phyloP scores from a whole-genome alignment of 30 jellyfish, hydroid and myxozoan genomes.

The Cassiopea xamachana region DNA sequence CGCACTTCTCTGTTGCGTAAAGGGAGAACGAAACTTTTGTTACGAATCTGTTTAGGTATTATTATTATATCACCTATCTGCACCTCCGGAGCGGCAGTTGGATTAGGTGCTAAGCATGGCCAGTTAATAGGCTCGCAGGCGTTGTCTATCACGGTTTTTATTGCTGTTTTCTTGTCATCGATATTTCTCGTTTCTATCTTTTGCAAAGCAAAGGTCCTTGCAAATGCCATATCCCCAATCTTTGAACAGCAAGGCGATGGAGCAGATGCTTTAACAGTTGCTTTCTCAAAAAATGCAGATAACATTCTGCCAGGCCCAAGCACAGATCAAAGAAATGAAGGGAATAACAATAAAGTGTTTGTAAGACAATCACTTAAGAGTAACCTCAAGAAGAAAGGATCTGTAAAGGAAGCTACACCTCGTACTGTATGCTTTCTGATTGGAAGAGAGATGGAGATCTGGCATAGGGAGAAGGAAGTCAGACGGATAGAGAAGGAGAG shows the following conservation, averaged over 20 bases:
- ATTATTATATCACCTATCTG: constrained; percentile 1
- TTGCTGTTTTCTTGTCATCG: not conserved
- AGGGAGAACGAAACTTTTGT: not conserved
- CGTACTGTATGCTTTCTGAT: constrained; percentile 31
- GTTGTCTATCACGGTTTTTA: not conserved
- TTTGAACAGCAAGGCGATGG: not conserved
- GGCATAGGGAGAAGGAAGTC: constrained; percentile 45
- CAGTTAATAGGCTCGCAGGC: not conserved
- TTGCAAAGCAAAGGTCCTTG: constrained; percentile 22
- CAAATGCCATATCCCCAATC: constrained; percentile 12
- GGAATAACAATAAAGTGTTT: not conserved
- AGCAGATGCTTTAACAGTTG: not conserved
- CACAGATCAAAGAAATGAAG: not conserved
- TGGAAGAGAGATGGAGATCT: constrained; percentile 27
- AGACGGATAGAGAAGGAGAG: constrained; percentile 43
- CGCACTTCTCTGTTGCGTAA: constrained; percentile 3
- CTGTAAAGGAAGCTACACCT: constrained; percentile 1
- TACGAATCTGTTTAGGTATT: constrained; percentile 5
- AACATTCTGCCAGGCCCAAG: not conserved
- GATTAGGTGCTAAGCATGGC: constrained; percentile 24
- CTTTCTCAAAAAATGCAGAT: not conserved
- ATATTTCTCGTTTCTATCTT: constrained; percentile 6
- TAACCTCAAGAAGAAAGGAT: not conserved
- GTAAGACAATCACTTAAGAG: constrained; percentile 8
- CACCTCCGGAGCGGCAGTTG: constrained; percentile 28